These are phyloP conservation scores for Cyprinodon diabolis DNA, from an alignment of 2,797 vertebrate genomes.

Conservation along the genomic window DNA sequence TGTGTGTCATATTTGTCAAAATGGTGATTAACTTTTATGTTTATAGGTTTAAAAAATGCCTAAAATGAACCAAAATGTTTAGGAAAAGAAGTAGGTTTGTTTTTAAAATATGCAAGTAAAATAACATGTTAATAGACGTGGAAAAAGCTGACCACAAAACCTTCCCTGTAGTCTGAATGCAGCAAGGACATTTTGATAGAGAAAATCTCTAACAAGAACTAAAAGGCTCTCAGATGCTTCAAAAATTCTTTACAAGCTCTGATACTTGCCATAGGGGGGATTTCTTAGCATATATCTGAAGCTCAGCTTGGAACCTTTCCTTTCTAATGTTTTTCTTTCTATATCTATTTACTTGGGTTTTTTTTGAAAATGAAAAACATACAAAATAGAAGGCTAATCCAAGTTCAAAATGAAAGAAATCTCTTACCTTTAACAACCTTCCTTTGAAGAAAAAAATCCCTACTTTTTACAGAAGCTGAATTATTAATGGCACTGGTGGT, in stretches of 20 bases:
- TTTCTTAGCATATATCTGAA: not conserved
- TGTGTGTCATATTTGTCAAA: too few relatives aligned
- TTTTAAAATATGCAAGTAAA: too few relatives aligned
- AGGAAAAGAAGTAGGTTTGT: too few relatives aligned
- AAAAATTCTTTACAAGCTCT: conserved; percentile 1
- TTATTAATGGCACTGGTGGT: not conserved
- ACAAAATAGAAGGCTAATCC: not conserved
- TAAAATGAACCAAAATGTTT: too few relatives aligned
- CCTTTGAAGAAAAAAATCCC: not conserved
- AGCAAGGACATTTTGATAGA: not conserved
- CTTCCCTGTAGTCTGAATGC: not conserved
- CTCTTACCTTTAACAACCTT: not conserved
- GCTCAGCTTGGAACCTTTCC: not conserved
- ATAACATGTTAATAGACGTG: not conserved
- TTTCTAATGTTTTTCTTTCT: not conserved
- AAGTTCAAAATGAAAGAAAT: not conserved
- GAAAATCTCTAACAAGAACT: not conserved
- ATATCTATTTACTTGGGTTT: too few relatives aligned
- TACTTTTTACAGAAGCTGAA: not conserved
- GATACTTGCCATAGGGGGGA: not conserved
- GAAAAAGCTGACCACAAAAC: not conserved
- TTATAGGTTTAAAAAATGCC: too few relatives aligned
- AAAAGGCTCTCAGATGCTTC: not conserved
- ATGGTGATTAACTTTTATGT: too few relatives aligned
- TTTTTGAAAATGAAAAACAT: not conserved